Base-by-base conservation (phyloP, 2,113 vertebrate species). In the Hirundichthys speculiger region DNA sequence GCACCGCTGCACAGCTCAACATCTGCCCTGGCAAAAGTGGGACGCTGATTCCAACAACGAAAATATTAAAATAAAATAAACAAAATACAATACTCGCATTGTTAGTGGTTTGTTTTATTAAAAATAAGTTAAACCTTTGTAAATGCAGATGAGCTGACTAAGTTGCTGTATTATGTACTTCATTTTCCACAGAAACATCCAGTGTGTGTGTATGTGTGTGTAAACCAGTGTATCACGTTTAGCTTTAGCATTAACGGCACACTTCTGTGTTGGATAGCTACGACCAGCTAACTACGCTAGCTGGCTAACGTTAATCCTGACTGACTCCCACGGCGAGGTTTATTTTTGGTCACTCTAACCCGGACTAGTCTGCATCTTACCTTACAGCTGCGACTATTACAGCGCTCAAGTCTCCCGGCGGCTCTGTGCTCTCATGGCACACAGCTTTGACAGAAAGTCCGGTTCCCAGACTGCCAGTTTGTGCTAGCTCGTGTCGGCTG, bases 351-450 rank as follows among this genome's bases (percentile, higher is more conserved):
- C 77, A 8, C 71, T 49, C 38, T 76, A 41, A 63, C 74, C 41
- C 64, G 60, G 46, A 58, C 69, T 50, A 51, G 54, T 58, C 53
- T 46, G 59, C 66, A 47, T 78, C 73, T 88, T 89, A 90, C 89
- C 87, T 73, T 78, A 13, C 30, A 61, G 6, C 53, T 34, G 62
- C 14, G 64, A 53, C 67, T 50, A 41, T 25, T 14, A 13, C 34
- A 15, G 59, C 51, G 16, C 55, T 60, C 43, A 39, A 38, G 50
- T 63, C 47, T 40, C 38, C 13, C n/a, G n/a, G n/a, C n/a, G n/a
- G n/a, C n/a, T n/a, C n/a, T n/a, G n/a, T n/a, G n/a, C n/a, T n/a
- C n/a, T n/a, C n/a, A n/a, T n/a, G n/a, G n/a, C n/a, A n/a, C n/a
- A n/a, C n/a, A n/a, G n/a, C n/a, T n/a, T n/a, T n/a, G n/a, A n/a